phyloP scores from a whole-genome alignment of 1,140 invertebrate species.

The Geopemphigus sp. region DNA sequence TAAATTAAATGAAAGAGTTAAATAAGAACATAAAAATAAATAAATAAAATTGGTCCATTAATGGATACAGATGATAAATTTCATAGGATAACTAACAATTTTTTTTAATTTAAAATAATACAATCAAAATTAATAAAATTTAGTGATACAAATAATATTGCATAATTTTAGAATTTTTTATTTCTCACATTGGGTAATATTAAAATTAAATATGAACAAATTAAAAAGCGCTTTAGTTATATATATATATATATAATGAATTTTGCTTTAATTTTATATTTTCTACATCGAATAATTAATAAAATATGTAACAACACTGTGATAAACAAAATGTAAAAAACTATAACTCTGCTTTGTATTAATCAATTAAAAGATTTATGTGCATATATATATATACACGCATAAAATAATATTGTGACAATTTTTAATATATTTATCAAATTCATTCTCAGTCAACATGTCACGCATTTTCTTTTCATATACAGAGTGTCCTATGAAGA shows the following conservation, averaged over 20 bases:
- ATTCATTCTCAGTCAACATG: constrained; percentile 23
- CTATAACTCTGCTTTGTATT: neutral
- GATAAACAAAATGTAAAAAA: constrained; percentile 37
- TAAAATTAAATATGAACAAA: constrained; percentile 43
- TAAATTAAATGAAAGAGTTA: constrained; percentile 20
- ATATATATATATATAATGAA: neutral
- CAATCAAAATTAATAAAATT: constrained; percentile 28
- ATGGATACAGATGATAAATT: constrained; percentile 3
- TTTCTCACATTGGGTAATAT: constrained; percentile 19
- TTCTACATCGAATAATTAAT: constrained; percentile 1
- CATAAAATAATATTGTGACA: neutral
- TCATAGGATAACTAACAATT: neutral
- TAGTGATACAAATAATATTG: constrained; percentile 1
- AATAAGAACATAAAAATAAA: constrained; percentile 28
- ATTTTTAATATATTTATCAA: constrained; percentile 30
- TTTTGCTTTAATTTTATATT: neutral
- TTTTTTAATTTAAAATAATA: constrained; percentile 25
- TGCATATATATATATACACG: neutral
- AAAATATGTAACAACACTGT: constrained; percentile 46
- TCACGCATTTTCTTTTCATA: neutral
- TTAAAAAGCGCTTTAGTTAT: constrained; percentile 28
- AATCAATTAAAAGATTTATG: neutral
- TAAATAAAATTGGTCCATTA: constrained; percentile 32
- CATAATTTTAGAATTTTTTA: constrained; percentile 8
- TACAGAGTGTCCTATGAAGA: neutral